A percentile compares a stretch with the other conserved stretches of the same genome.
These are phyloP conservation scores for Desmodus rotundus DNA, from an alignment of 2,113 vertebrate species.

Conservation along the genomic window DNA sequence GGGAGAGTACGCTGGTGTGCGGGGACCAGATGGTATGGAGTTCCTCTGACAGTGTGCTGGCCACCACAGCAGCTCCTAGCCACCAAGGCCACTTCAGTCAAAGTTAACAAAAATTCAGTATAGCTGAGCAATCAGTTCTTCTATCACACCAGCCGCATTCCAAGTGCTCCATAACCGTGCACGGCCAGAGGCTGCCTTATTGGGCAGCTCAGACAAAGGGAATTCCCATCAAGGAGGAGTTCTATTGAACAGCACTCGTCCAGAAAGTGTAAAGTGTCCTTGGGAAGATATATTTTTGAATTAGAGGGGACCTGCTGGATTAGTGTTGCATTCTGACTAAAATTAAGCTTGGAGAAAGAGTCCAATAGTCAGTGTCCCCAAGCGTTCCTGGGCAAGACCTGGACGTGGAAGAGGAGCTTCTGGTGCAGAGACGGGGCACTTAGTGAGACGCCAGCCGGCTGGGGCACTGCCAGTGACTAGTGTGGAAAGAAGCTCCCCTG, in stretches of 20 bases:
- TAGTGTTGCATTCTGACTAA: slow-evolving; percentile 9
- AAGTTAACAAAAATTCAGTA: neutral
- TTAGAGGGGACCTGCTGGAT: neutral
- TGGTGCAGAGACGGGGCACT: slow-evolving; percentile 22
- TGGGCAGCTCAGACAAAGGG: neutral
- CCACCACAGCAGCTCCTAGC: neutral
- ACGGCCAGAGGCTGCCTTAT: neutral
- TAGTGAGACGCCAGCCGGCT: neutral
- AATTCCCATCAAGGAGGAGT: neutral
- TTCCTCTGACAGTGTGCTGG: neutral
- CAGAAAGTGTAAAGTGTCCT: neutral
- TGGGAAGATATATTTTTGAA: neutral
- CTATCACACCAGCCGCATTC: neutral
- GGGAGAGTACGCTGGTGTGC: neutral
- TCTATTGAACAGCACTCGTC: neutral
- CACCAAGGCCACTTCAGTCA: neutral
- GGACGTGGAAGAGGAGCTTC: slow-evolving; percentile 46
- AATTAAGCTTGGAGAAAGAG: slow-evolving; percentile 10
- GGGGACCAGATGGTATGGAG: neutral
- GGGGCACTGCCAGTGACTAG: neutral
- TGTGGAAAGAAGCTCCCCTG: slow-evolving; percentile 38
- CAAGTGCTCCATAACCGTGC: neutral
- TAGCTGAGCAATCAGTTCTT: neutral
- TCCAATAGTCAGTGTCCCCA: neutral
- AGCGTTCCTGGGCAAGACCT: neutral